Percentiles rank a stretch among this genome's conserved stretches.
phyloP scores from a whole-genome alignment of 2,888 invertebrate genomes.

The Ophion ellenae region DNA sequence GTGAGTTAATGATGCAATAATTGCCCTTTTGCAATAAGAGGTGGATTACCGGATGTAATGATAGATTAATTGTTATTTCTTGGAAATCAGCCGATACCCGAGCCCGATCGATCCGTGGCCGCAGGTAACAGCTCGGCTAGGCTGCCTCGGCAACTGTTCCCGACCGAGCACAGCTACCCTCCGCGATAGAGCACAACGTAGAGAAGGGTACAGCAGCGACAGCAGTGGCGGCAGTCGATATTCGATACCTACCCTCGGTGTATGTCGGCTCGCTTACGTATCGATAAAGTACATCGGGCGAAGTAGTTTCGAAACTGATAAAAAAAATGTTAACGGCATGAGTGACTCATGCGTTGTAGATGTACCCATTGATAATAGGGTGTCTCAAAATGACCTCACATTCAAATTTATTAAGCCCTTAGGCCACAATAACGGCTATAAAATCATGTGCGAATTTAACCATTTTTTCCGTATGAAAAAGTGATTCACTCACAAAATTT shows the following conservation, averaged over 20 bases:
- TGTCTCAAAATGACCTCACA: too few relatives aligned
- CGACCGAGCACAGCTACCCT: constrained; percentile 55
- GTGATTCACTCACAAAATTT: too few relatives aligned
- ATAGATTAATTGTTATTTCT: neutral
- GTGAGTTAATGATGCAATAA: neutral
- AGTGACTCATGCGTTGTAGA: neutral
- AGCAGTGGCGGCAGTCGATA: constrained; percentile 58
- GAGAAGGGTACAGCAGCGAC: constrained; percentile 57
- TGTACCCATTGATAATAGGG: too few relatives aligned
- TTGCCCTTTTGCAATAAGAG: neutral
- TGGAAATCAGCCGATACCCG: neutral
- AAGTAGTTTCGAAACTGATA: constrained; percentile 26
- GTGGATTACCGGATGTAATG: neutral
- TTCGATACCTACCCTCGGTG: constrained; percentile 61
- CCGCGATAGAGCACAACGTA: constrained; percentile 21
- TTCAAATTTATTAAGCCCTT: too few relatives aligned
- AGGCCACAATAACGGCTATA: too few relatives aligned
- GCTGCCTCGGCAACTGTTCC: constrained; percentile 41
- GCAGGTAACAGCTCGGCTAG: constrained; percentile 45
- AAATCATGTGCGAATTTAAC: too few relatives aligned
- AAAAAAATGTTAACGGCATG: constrained; percentile 42
- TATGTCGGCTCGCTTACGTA: neutral
- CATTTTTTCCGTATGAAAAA: too few relatives aligned
- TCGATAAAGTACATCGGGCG: constrained; percentile 39
- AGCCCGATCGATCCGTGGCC: constrained; percentile 1